Base-by-base conservation (phyloP, 2,113 vertebrate species). In the Solea solea region DNA sequence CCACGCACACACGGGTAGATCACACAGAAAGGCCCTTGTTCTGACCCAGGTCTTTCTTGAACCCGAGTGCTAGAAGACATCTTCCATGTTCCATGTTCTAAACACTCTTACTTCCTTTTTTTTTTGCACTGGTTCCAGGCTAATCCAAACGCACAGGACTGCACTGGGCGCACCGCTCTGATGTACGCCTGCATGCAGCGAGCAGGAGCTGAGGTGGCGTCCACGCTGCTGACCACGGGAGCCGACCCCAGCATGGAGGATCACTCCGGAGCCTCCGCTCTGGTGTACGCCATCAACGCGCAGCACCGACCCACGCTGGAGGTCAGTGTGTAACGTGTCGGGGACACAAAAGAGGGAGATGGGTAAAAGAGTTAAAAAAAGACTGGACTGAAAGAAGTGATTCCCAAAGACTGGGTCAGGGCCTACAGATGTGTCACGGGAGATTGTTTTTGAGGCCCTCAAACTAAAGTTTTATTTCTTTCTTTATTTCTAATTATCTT, bases 171-270 rank as follows among this genome's bases (percentile, higher is more conserved):
- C n/a, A 92, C 89, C 0, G 76, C 93, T 27, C 90, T 94, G 9
- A 94, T 94, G 90, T 93, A 92, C 12, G 76, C 83, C 78, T 94
- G 93, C 21, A 90, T 88, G 84, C 74, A 86, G 68, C 80, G 72
- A 8, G 91, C 90, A 0, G 93, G 93, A 6, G 71, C 74, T 0
- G 83, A 78, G 67, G 88, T 91, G 51, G 90, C 83, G 0, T 69
- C 86, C 10, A 25, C 67, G 15, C 82, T 94, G 58, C 72, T 93
- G 39, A 72, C 82, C 2, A 89, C 86, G 1, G 93, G 93, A 5
- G 91, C 89, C 0, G 90, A 94, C 74, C 92, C 93, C 13, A 86
- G 87, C 65, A 49, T 88, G 72, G 91, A 92, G 79, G 93, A 94
- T 77, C 55, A 80, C 51, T 74, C 80, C 0, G 91, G 93, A 53